Evolutionary conservation across 2,113 vertebrate species (phyloP).

Genomic region (Lepus americanus): DNA sequence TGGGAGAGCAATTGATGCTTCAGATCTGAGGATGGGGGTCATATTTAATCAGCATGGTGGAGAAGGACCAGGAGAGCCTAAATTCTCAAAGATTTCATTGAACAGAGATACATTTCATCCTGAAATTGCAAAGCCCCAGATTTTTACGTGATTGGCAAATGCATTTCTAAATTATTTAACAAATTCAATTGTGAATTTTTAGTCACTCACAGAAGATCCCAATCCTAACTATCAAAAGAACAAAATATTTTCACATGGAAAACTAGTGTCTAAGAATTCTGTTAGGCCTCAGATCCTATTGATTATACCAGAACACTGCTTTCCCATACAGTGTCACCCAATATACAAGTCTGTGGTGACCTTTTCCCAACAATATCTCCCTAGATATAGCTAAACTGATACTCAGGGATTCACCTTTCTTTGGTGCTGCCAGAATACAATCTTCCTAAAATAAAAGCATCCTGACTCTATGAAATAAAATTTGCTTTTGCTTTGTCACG

Average conservation of each 20-base stretch:
- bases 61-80: neutral
- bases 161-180: constrained; percentile 25
- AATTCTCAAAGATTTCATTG: neutral
- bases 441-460: neutral
- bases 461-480: neutral
- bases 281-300: neutral
- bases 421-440: neutral
- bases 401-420: neutral
- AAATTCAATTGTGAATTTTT: neutral
- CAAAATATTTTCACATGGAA: neutral
- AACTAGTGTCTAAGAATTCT: neutral
- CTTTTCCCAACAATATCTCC: neutral
- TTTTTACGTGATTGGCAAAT: constrained; percentile 6
- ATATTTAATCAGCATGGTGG: neutral
- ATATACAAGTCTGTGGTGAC: neutral
- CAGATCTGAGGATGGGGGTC: neutral
- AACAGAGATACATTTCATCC: neutral
- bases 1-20: neutral
- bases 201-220: neutral
- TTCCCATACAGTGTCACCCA: neutral
- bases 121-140: neutral
- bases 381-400: neutral
- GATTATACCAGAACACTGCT: neutral
- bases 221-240: neutral
- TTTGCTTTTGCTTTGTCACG: neutral